Conservation (phyloP, 2,888 invertebrate genomes). For the Yponomeuta cagnagella region DNA sequence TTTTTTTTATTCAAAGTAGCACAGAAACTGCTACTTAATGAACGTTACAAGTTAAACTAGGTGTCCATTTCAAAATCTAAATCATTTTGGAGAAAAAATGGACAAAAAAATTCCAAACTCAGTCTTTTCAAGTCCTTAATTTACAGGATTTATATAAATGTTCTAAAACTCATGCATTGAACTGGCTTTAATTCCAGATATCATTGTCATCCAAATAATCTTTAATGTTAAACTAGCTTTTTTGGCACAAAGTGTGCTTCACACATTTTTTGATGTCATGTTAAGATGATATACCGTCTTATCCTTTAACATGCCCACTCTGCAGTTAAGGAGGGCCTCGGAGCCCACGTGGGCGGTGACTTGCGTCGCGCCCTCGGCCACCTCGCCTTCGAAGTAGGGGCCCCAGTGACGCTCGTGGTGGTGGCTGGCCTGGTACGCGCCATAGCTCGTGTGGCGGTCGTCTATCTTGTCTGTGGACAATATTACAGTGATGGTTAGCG, state of each 20-base stretch:
- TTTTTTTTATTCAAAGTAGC: too few species aligned
- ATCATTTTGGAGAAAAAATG: too few species aligned
- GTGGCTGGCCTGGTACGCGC: conserved; percentile 73
- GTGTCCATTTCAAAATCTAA: too few species aligned
- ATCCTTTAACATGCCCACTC: conserved; percentile 82
- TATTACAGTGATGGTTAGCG: not conserved
- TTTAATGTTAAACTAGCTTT: too few species aligned
- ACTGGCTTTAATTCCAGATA: too few species aligned
- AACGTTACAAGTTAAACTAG: too few species aligned
- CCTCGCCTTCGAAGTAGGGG: conserved; percentile 79
- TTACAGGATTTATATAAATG: too few species aligned
- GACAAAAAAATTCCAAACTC: too few species aligned
- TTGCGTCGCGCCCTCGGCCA: conserved; percentile 71
- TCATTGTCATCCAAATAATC: too few species aligned
- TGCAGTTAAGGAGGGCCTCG: conserved; percentile 79
- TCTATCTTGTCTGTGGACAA: conserved; percentile 54
- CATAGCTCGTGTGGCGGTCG: conserved; percentile 59
- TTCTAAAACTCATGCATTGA: too few species aligned
- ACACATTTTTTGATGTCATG: not conserved
- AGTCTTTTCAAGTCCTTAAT: too few species aligned
- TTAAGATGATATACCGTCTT: conserved; percentile 73
- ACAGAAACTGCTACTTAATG: too few species aligned
- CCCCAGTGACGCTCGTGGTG: conserved; percentile 84
- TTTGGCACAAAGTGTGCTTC: not conserved
- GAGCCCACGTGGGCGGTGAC: conserved; percentile 79